These are phyloP conservation scores for Rhadinocentrus ornatus DNA, from an alignment of 2,797 vertebrate species.

Conservation along the genomic window DNA sequence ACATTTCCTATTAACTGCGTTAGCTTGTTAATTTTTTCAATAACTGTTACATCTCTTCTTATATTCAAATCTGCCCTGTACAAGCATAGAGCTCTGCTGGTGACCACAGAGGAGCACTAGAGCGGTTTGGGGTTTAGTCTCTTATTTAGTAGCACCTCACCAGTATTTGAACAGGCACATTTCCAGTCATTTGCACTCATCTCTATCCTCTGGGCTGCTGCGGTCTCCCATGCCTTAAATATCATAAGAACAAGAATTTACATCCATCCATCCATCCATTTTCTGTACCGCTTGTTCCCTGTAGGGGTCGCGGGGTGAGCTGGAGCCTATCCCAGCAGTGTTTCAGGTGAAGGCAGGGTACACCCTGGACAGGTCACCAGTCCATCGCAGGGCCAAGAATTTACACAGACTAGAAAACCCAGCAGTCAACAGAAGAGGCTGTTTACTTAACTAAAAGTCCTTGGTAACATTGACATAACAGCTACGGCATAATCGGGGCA, in stretches of 20 bases:
- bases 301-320: no score
- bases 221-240: constrained; percentile 39
- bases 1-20: not conserved
- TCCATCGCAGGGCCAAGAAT: no score
- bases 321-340: no score
- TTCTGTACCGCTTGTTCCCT: no score
- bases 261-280: no score
- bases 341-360: no score
- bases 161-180: constrained; percentile 48
- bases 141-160: constrained; percentile 45
- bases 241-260: constrained; percentile 55
- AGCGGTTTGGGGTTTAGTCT: constrained; percentile 41
- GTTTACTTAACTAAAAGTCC: constrained; percentile 49
- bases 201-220: constrained; percentile 32
- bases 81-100: constrained; percentile 31
- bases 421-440: constrained; percentile 39
- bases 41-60: constrained; percentile 10
- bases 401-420: constrained; percentile 50
- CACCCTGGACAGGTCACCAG: no score
- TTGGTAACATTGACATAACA: constrained; percentile 34
- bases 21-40: not conserved
- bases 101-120: constrained; percentile 35
- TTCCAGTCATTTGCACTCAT: constrained; percentile 46
- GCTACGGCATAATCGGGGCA: constrained; percentile 26
- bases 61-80: constrained; percentile 21